phyloP scores from a whole-genome alignment of 2,888 invertebrate species.

The Cylindroiulus punctatus region DNA sequence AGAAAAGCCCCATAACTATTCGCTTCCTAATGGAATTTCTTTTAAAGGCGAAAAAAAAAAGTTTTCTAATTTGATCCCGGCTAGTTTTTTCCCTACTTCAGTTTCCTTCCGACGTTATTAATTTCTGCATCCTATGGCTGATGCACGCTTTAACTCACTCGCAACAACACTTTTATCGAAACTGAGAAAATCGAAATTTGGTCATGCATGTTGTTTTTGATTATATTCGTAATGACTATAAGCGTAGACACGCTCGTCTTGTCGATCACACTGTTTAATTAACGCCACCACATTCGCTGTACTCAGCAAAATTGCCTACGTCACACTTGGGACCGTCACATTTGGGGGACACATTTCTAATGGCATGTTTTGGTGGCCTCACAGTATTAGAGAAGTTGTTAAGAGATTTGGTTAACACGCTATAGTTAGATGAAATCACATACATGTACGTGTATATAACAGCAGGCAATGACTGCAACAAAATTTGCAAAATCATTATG shows the following conservation, averaged over 20 bases:
- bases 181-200: constrained; percentile 42
- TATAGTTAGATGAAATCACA: too few species aligned
- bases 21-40: constrained; percentile 26
- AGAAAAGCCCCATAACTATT: constrained; percentile 34
- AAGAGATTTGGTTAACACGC: too few species aligned
- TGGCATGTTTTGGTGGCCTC: neutral
- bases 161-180: neutral
- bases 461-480: too few species aligned
- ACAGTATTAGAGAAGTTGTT: too few species aligned
- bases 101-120: constrained; percentile 16
- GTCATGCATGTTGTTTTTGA: constrained; percentile 42
- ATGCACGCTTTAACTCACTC: neutral
- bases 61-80: constrained; percentile 23
- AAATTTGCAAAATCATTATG: too few species aligned
- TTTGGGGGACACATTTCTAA: neutral
- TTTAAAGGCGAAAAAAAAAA: constrained; percentile 11
- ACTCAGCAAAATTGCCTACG: neutral
- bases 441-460: too few species aligned
- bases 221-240: constrained; percentile 42
- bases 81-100: neutral
- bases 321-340: neutral
- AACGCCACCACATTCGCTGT: neutral
- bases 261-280: constrained; percentile 36
- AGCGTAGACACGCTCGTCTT: constrained; percentile 33
- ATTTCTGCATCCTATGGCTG: constrained; percentile 6